Evolutionary conservation across 2,888 invertebrate genomes (phyloP).

Genomic region (Tholera decimalis): DNA sequence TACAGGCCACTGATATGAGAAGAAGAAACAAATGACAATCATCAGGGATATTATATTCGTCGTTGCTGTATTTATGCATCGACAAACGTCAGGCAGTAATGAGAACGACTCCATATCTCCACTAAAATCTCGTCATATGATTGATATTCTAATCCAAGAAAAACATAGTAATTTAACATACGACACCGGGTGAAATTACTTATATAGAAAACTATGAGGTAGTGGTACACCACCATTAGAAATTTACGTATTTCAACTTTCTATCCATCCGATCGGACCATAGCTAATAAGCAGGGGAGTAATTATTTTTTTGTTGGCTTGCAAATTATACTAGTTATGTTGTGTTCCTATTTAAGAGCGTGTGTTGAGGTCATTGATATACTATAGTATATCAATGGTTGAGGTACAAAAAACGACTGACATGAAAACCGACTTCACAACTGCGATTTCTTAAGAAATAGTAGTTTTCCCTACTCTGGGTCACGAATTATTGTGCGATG

Average conservation of each 20-base stretch:
- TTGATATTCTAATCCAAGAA: constrained; percentile 32
- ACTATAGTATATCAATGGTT: too few relatives aligned
- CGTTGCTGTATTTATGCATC: background rate
- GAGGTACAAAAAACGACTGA: constrained; percentile 61
- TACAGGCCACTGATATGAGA: background rate
- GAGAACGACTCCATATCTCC: background rate
- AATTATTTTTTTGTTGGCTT: constrained; percentile 59
- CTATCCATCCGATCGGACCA: constrained; percentile 55
- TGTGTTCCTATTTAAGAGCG: constrained; percentile 27
- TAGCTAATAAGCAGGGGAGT: constrained; percentile 52
- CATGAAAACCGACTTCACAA: constrained; percentile 49
- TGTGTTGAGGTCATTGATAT: too few relatives aligned
- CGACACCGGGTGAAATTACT: constrained; percentile 54
- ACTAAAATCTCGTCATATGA: constrained; percentile 30
- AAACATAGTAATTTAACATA: constrained; percentile 47
- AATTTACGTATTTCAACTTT: constrained; percentile 63
- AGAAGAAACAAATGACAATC: background rate
- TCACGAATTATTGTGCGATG: constrained; percentile 8
- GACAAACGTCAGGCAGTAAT: background rate
- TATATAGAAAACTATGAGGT: constrained; percentile 56
- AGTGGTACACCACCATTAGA: constrained; percentile 59
- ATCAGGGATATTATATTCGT: background rate
- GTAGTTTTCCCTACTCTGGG: constrained; percentile 22
- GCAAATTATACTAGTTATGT: constrained; percentile 53
- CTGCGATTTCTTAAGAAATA: constrained; percentile 43